Percentiles rank a stretch among this genome's conserved stretches.
These are phyloP conservation scores for Drosophila malerkotliana DNA, from an alignment of 1,140 invertebrate species.

Conservation along the genomic window DNA sequence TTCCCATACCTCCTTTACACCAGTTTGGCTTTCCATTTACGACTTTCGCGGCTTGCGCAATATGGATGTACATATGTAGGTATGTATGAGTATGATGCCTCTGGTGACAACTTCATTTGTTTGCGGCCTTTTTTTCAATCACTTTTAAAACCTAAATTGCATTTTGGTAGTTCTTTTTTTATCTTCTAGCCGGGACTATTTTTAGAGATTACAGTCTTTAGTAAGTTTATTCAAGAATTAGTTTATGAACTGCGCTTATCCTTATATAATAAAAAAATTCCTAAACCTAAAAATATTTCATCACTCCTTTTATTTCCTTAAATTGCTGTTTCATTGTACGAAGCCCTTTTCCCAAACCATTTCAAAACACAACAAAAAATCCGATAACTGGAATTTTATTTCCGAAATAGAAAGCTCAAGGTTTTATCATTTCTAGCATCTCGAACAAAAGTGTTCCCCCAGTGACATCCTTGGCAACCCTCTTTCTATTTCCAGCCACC, in stretches of 20 bases:
- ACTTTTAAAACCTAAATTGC: conserved; percentile 20
- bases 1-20: neutral
- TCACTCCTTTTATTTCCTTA: too few relatives aligned
- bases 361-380: neutral
- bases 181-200: neutral
- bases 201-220: too few relatives aligned
- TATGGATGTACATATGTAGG: conserved; percentile 8
- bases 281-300: too few relatives aligned
- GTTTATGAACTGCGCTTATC: too few relatives aligned
- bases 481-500: conserved; percentile 9
- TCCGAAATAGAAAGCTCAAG: conserved; percentile 35
- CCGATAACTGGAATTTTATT: neutral
- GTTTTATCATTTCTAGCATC: conserved; percentile 34
- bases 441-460: conserved; percentile 25
- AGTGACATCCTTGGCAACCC: conserved; percentile 16
- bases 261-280: too few relatives aligned
- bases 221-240: too few relatives aligned
- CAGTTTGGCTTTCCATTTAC: conserved; percentile 43
- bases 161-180: conserved; percentile 4
- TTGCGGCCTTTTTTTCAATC: conserved; percentile 21
- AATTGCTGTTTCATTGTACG: neutral
- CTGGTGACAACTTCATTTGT: conserved; percentile 23
- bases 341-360: neutral
- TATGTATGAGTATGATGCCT: neutral
- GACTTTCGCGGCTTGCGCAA: conserved; percentile 39